Percentiles rank a stretch among this genome's conserved stretches.
Evolutionary conservation across 2,888 invertebrate species (phyloP).

Genomic region (Xanthostigma xanthostigma): DNA sequence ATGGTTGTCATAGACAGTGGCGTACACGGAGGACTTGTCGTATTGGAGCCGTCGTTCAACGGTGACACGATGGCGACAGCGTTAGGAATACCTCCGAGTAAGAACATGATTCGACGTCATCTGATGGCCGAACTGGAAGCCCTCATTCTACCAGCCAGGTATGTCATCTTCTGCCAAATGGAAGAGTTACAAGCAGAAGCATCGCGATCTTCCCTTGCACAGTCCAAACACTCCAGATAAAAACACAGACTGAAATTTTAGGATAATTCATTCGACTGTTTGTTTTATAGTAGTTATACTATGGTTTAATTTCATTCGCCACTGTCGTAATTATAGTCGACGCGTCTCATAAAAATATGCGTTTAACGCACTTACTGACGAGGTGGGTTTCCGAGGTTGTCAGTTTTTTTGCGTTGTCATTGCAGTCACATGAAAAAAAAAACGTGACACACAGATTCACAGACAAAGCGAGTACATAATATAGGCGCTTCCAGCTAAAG

Average conservation of each 20-base stretch:
- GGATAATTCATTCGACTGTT: neutral
- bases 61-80: conserved; percentile 92
- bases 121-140: conserved; percentile 82
- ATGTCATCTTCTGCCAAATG: conserved; percentile 74
- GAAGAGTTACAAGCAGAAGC: conserved; percentile 69
- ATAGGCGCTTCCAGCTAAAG: too few relatives aligned
- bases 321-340: too few relatives aligned
- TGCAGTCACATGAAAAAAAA: too few relatives aligned
- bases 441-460: too few relatives aligned
- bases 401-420: too few relatives aligned
- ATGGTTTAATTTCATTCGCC: neutral
- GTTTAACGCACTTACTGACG: too few relatives aligned
- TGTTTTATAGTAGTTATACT: neutral
- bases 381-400: too few relatives aligned
- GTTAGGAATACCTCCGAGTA: conserved; percentile 79
- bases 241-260: conserved; percentile 8
- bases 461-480: too few relatives aligned
- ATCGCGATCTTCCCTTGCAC: conserved; percentile 50
- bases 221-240: conserved; percentile 33
- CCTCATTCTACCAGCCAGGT: conserved; percentile 85
- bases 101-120: conserved; percentile 85
- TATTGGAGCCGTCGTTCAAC: conserved; percentile 84
- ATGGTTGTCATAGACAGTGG: conserved; percentile 67
- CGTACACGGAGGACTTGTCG: conserved; percentile 86
- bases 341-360: too few relatives aligned